Evolutionary conservation across 1,140 invertebrate species (phyloP), one percentile per base, ranked within the genome.

Genomic region (Camponotus floridanus): DNA sequence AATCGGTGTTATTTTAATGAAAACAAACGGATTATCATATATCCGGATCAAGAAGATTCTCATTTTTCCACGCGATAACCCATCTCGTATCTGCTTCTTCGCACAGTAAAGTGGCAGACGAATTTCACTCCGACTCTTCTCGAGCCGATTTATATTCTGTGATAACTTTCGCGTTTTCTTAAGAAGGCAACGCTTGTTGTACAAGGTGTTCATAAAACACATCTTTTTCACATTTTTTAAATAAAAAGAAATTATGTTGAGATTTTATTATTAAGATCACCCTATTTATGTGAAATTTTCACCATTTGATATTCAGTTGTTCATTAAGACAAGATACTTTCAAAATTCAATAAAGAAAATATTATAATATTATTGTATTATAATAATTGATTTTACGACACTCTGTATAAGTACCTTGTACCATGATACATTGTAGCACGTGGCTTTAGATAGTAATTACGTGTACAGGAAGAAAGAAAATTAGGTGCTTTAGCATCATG

Each of bases 61-160:
- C 5, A 68, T 79, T 79, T 67, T 79, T 33, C 68, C 33, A 45
- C 31, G 13, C n/a, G 33, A 79, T 67, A 68, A 79, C n/a, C 13
- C 13, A 55, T 67, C 11, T 36, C 61, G 7, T 18, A 1, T 8
- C 2, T 2, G 11, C n/a, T 36, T 67, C n/a, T 68, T 64, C 59
- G 9, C 26, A 33, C 26, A 9, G 39, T 1, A 31, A 62, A 76
- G 26, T n/a, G 6, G 11, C 74, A 26, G 18, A 31, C 9, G 31
- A 33, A 79, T 79, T 79, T 55, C 9, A 4, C n/a, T 5, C n/a
- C 4, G 31, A 36, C 42, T 67, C 65, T 11, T 68, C 21, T 51
- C 48, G 48, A 51, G 21, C 11, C 45, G 21, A 79, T 68, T 79
- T 57, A 79, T 79, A 57, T 68, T n/a, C 45, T 45, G 21, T 6